Base-by-base conservation (phyloP, 2,888 invertebrate species). In the Pseudococcus jackbeardsleyi region DNA sequence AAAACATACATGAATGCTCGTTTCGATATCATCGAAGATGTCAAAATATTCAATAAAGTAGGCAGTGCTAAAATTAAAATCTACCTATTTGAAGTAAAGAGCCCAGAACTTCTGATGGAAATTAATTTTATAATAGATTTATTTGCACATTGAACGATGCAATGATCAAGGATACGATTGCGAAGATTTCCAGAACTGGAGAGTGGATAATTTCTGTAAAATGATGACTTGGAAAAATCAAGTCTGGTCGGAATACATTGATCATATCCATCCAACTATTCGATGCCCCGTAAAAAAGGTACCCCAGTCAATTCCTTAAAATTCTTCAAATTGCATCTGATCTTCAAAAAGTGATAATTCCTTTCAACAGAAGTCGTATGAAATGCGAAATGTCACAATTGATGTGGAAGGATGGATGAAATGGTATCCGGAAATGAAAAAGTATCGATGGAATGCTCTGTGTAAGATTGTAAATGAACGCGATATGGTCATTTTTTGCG, bases 181-280 rank as follows among this genome's bases (percentile, higher is more conserved):
- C 22, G 82, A 82, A 82, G 82, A 82, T 82, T 82, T 46, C 22
- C 82, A 82, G 12, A 48, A 22, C 19, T 82, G 82, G 82, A 42
- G 19, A 3, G 9, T 82, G 1, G 48, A 48, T n/a, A 19, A 12
- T 17, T 82, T 48, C 11, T 82, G 82, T 42, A 8, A 19, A 4
- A 48, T 82, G 48, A n/a, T 82, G 46, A 17, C 19, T 82, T 48
- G 17, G 82, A 48, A 48, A 48, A 42, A 82, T 48, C 82, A 82
- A 42, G 15, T 48, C 4, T 82, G 82, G 82, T 48, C 82, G 2
- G 22, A 48, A 22, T 19, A 46, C 4, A 19, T 82, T 12, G 11
- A 9, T 3, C 42, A 17, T 82, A 82, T 82, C 12, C 42, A 42
- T 5, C 82, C 82, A 48, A 5, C 46, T 0, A 19, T 82, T 82